Base-by-base conservation (phyloP, 2,113 vertebrate species). In the Hippoglossus stenolepis region DNA sequence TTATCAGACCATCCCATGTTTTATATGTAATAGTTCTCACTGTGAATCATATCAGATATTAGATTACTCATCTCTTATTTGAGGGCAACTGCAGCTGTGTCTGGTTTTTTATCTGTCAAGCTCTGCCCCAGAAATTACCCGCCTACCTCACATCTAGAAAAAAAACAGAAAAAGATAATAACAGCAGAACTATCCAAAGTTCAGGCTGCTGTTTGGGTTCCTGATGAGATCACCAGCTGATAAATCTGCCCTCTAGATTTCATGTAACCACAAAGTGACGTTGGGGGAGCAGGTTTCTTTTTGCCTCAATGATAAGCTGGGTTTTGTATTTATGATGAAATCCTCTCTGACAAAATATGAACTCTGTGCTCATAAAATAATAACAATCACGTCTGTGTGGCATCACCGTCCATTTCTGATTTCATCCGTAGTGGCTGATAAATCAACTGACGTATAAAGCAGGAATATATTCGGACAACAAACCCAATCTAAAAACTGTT, bases 11-110 rank as follows among this genome's bases (percentile, higher is more conserved):
- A 31, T 31, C 31, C 31, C 31, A 31, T 31, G 31, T 31, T 31
- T 31, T 75, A 31, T 58, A 62, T 59, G 57, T 71, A 80, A 73
- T 45, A 70, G 45, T 54, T 75, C 63, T 65, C 58, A 35, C 8
- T 10, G 74, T 85, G 78, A 87, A 66, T 84, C 78, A 40, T 62
- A 85, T 80, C 72, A 75, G 80, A 80, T 73, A 43, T 68, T 56
- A 73, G 64, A 82, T 84, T 80, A 80, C 70, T 82, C 58, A 73
- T 75, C 70, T 70, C 38, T 53, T 75, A 60, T 70, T 56, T 49
- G 62, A 77, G 40, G 64, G 67, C 60, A 80, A 77, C 61, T 58
- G 11, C 65, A 65, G 43, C 69, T 3, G 6, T 62, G 53, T 73
- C 35, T 84, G 57, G 4, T 58, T 75, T 79, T 31, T 77, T 82